These are phyloP conservation scores for Neelides sp. DNA, from an alignment of 1,140 invertebrate genomes.

Conservation along the genomic window DNA sequence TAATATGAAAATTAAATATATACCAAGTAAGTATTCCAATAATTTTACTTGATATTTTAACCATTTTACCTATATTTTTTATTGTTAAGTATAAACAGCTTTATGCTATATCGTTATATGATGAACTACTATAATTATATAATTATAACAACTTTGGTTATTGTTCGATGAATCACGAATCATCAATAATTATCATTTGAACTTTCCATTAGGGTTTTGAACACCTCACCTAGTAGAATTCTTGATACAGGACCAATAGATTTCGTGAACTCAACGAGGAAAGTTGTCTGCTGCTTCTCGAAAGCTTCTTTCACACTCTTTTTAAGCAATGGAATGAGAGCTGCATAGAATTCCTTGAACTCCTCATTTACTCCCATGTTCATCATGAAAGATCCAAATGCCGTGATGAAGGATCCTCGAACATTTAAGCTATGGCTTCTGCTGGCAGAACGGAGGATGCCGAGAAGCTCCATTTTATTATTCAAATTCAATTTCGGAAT, in stretches of 20 bases:
- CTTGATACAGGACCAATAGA: constrained; percentile 16
- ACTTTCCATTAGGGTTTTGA: too few relatives aligned
- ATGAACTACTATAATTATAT: neutral
- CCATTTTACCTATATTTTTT: too few relatives aligned
- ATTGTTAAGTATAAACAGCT: neutral
- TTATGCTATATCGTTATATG: neutral
- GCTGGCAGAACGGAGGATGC: neutral
- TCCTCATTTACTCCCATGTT: neutral
- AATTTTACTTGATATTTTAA: too few relatives aligned
- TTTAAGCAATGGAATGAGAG: constrained; percentile 16
- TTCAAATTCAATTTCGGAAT: neutral
- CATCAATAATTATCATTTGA: too few relatives aligned
- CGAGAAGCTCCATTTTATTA: constrained; percentile 12
- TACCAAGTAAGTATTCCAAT: neutral
- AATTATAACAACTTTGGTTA: neutral
- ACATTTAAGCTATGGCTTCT: constrained; percentile 6
- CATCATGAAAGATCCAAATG: constrained; percentile 5
- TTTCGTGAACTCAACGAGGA: constrained; percentile 16
- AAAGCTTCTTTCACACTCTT: constrained; percentile 18
- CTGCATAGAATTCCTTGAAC: constrained; percentile 8
- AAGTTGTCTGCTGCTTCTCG: neutral
- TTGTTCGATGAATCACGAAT: neutral
- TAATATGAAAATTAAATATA: neutral
- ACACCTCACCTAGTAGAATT: constrained; percentile 4
- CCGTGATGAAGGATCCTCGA: neutral